Percentiles rank a stretch among this genome's conserved stretches.
These are phyloP conservation scores for Clunio marinus DNA, from an alignment of 2,888 invertebrate genomes.

Conservation along the genomic window DNA sequence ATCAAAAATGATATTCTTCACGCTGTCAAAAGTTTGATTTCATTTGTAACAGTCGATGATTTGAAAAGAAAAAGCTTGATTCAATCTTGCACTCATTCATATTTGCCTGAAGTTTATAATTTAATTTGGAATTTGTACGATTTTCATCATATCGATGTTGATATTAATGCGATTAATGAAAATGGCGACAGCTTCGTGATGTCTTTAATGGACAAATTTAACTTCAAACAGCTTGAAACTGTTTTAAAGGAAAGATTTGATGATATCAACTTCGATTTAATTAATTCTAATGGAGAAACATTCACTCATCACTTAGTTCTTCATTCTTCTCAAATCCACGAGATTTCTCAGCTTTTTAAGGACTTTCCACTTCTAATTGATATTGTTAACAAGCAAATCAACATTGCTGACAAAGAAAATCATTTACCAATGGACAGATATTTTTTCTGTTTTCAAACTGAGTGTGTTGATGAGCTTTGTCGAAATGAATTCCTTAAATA, in stretches of 20 bases:
- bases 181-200: neutral
- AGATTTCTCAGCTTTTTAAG: neutral
- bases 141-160: neutral
- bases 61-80: neutral
- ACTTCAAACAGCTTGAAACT: neutral
- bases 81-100: too few species aligned
- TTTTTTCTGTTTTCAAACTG: neutral
- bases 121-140: neutral
- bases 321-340: neutral
- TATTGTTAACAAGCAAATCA: neutral
- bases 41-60: neutral
- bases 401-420: neutral
- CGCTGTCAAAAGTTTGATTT: neutral
- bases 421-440: neutral
- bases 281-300: neutral
- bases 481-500: neutral
- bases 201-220: neutral
- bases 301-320: neutral
- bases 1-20: neutral
- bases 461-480: neutral
- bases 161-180: neutral
- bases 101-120: neutral
- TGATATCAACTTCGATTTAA: neutral
- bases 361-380: neutral
- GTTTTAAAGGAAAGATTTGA: neutral